Base-by-base conservation (phyloP, 2,888 invertebrate species). In the Polietes domitor region DNA sequence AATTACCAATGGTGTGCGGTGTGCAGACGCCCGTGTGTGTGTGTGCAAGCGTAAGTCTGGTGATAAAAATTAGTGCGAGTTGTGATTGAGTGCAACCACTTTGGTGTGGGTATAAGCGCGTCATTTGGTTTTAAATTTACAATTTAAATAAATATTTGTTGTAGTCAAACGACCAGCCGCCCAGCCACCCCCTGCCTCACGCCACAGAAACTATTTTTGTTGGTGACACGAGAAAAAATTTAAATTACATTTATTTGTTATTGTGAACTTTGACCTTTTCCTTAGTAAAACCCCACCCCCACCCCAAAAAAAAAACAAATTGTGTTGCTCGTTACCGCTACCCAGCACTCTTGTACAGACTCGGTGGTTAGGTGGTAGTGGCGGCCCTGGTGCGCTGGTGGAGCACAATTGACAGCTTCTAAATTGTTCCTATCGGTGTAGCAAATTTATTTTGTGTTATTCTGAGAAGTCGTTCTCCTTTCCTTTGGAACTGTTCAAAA, bases 221-320 rank as follows among this genome's bases (percentile, higher is more conserved):
- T 24, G 21, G 19, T 61, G 61, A 61, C 61, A 61, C 32, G 68
- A 24, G n/a, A n/a, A n/a, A 41, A 61, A 68, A 68, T 21, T 76
- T 68, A 68, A 55, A 76, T 76, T 76, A 43, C 41, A 65, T 68
- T 53, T 17, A 68, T 55, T 76, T 68, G 24, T 55, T 68, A 26
- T 24, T 12, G 19, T 63, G 41, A 68, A 68, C 76, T 76, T 68
- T 76, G 76, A 76, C 76, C 68, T 76, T 76, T 76, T 43, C 21
- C 53, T 21, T 19, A 10, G 19, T n/a, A 9, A 4, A 47, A 7
- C n/a, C 47, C n/a, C 47, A n/a, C n/a, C n/a, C 15, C n/a, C 47
- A 41, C 41, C 10, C 41, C 41, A 41, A 2, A 3, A 3, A 32
- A 32, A 32, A 3, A 3, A 32, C 32, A n/a, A 32, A 32, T 3